Base-by-base conservation (phyloP, 2,113 vertebrate genomes). In the Ranitomeya imitator region DNA sequence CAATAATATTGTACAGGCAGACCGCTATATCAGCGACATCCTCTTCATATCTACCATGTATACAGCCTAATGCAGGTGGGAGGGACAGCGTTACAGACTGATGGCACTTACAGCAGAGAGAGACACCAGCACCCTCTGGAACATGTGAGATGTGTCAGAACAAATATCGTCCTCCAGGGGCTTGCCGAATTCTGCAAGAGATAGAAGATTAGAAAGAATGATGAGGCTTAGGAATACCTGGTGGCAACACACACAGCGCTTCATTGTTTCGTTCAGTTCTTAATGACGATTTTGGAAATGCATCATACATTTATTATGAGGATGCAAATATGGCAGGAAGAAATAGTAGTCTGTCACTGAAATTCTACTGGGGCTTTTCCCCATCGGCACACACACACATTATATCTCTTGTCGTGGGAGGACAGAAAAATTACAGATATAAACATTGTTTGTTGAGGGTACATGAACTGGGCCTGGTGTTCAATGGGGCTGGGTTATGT, bases 61-160 rank as follows among this genome's bases (percentile, higher is more conserved):
- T 74, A 45, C 18, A 54, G 21, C 19, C 74, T 45, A 45, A 78
- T 7, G 9, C 51, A 19, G 51, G 74, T n/a, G 18, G 31, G 51
- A 31, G 55, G 57, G 15, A 81, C 5, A 61, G 26, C 23, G 4
- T 45, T 63, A 26, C 57, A 12, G 26, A 31, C 57, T 21, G 18
- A 83, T 14, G 37, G 18, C 51, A 92, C 96, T 96, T 91, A 99
- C 98, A 37, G 96, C 95, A 0, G 96, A 89, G 0, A 99, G 95
- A 88, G 98, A 99, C 37, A 99, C 97, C 57, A 99, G 95, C 67
- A 99, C 96, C 37, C 98, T 95, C 91, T 95, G 96, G 90, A 99
- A 97, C 96, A 96, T 96, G 90, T 96, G 96, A 0, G 97, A 97
- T 0, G 98, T 99, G 91, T 99, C 98, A 0, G 97, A 97, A 59